Evolutionary conservation across 2,888 invertebrate genomes (phyloP).

Genomic region (Microctonus hyperodae): DNA sequence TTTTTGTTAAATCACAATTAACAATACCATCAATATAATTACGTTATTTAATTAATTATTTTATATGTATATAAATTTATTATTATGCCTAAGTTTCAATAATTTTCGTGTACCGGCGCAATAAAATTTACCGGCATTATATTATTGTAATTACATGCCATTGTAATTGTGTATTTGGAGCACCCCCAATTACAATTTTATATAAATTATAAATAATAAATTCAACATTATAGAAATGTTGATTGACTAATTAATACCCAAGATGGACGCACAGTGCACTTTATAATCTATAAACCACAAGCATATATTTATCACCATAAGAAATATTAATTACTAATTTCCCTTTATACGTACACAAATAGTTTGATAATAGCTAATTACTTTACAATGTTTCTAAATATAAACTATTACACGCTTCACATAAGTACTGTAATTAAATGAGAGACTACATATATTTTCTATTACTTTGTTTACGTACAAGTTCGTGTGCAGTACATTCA

Average conservation of each 20-base stretch:
- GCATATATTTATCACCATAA: background rate
- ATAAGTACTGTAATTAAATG: background rate
- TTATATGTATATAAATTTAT: background rate
- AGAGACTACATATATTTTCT: background rate
- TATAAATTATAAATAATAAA: background rate
- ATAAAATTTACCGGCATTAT: background rate
- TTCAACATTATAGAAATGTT: background rate
- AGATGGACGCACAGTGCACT: slow-evolving; percentile 3
- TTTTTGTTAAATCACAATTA: background rate
- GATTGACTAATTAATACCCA: background rate
- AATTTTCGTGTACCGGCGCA: background rate
- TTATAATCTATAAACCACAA: background rate
- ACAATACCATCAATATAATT: background rate
- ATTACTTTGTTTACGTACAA: background rate
- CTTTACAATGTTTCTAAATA: slow-evolving; percentile 1
- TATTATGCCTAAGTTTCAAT: background rate
- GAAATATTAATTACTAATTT: background rate
- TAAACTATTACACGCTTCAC: background rate
- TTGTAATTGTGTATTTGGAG: slow-evolving; percentile 16
- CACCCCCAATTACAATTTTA: slow-evolving; percentile 19
- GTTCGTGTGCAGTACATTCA: background rate
- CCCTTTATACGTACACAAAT: background rate
- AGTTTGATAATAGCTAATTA: background rate
- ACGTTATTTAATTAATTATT: slow-evolving; percentile 3
- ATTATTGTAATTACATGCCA: background rate